Conservation (phyloP, 2,888 invertebrate species). For the Schrankia costaestrigalis region DNA sequence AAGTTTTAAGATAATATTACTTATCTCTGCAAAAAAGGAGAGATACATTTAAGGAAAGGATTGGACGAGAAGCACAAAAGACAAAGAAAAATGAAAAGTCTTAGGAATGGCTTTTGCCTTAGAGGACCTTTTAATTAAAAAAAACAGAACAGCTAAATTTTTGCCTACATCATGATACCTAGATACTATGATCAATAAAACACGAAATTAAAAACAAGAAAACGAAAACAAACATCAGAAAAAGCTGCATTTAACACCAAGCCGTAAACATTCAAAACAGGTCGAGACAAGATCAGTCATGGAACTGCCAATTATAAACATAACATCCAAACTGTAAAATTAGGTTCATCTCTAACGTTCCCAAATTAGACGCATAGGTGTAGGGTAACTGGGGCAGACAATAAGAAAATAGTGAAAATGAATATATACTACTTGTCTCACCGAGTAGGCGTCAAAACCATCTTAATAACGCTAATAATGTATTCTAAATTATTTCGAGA, state of each 20-base stretch:
- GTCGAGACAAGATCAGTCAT: conserved; percentile 24
- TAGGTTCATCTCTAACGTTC: conserved; percentile 30
- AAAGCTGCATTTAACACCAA: conserved; percentile 16
- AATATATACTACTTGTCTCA: conserved; percentile 35
- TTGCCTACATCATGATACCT: too few species aligned
- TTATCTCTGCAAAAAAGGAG: too few species aligned
- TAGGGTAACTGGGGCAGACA: conserved; percentile 38
- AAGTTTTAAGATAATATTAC: too few species aligned
- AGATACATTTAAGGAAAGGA: too few species aligned
- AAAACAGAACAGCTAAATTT: too few species aligned
- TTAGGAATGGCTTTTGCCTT: too few species aligned
- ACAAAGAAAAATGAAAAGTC: too few species aligned
- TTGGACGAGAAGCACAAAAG: too few species aligned
- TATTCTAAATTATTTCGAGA: conserved; percentile 46
- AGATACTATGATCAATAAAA: too few species aligned
- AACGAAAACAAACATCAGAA: conserved; percentile 13
- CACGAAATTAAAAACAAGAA: conserved; percentile 9
- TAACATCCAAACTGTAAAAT: conserved; percentile 40
- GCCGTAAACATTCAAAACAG: conserved; percentile 31
- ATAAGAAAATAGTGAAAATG: conserved; percentile 38
- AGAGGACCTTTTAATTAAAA: too few species aligned
- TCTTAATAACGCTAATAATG: conserved; percentile 49
- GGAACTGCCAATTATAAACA: conserved; percentile 34
- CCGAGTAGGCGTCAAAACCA: conserved; percentile 38
- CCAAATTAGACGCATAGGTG: conserved; percentile 40